Evolutionary conservation across 1,140 invertebrate species (phyloP).

Genomic region (Lordiphosa collinella): DNA sequence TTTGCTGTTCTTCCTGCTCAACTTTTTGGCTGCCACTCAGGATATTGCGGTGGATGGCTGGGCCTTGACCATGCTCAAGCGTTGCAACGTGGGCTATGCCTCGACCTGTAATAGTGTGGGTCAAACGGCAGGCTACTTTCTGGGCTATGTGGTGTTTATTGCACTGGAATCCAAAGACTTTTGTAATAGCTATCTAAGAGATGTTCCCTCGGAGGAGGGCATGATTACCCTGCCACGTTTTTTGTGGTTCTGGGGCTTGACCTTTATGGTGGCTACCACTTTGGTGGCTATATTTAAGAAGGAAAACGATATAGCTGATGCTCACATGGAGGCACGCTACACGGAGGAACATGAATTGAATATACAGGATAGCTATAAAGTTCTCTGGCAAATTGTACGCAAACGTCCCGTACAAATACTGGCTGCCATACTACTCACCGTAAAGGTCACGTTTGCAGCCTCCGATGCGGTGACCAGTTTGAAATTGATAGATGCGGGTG

Average conservation of each 20-base stretch:
- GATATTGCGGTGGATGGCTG: conserved; percentile 99
- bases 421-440: conserved; percentile 91
- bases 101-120: conserved; percentile 99
- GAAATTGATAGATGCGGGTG: conserved; percentile 96
- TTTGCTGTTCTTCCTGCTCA: conserved; percentile 92
- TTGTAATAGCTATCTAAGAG: conserved; percentile 95
- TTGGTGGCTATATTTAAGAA: conserved; percentile 93
- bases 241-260: conserved; percentile 96
- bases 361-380: conserved; percentile 90
- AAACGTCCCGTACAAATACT: conserved; percentile 90
- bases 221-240: conserved; percentile 95
- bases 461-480: conserved; percentile 96
- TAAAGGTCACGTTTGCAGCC: conserved; percentile 98
- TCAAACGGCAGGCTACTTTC: conserved; percentile 98
- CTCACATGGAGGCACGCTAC: conserved; percentile 78
- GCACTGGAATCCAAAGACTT: conserved; percentile 98
- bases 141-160: conserved; percentile 98
- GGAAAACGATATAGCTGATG: conserved; percentile 83
- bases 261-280: conserved; percentile 95
- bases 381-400: conserved; percentile 91
- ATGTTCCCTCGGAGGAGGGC: conserved; percentile 84
- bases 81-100: conserved; percentile 98
- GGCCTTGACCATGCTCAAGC: conserved; percentile 98
- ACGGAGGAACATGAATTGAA: conserved; percentile 82
- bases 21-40: conserved; percentile 98